phyloP scores from a whole-genome alignment of 2,888 invertebrate species.

The Microctonus brassicae region DNA sequence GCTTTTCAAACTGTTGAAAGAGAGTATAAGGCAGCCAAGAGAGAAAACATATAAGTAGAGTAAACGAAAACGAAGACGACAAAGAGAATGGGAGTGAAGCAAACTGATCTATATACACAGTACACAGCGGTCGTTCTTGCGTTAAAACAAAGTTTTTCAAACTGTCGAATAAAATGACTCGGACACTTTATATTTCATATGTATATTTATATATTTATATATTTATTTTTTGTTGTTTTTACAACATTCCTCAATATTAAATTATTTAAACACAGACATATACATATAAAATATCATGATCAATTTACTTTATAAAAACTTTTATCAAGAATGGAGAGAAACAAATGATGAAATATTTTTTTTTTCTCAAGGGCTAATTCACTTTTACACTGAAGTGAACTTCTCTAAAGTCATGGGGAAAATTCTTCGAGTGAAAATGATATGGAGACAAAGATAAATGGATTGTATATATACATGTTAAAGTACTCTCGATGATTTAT shows the following conservation, averaged over 20 bases:
- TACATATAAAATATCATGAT: too few species aligned
- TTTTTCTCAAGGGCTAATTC: background rate
- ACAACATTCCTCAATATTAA: too few species aligned
- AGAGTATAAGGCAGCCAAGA: background rate
- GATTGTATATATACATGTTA: background rate
- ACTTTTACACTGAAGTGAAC: background rate
- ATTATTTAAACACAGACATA: too few species aligned
- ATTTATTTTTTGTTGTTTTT: constrained; percentile 13
- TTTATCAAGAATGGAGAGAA: background rate
- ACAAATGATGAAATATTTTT: background rate
- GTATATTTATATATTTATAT: too few species aligned
- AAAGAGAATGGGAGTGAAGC: constrained; percentile 42
- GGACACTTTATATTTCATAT: too few species aligned
- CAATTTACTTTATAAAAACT: background rate
- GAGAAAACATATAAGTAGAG: constrained; percentile 15
- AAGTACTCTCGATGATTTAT: constrained; percentile 5
- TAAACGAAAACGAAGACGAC: constrained; percentile 19
- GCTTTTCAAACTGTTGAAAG: constrained; percentile 17
- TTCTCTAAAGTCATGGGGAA: constrained; percentile 12
- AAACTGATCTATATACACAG: constrained; percentile 50
- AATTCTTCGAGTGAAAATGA: constrained; percentile 24
- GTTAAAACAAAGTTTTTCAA: constrained; percentile 48
- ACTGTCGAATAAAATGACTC: constrained; percentile 14
- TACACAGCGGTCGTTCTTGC: constrained; percentile 48
- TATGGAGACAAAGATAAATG: background rate